A percentile compares a stretch with the other conserved stretches of the same genome.
Evolutionary conservation across 2,113 vertebrate species (phyloP).

Genomic region (Microtus pennsylvanicus): DNA sequence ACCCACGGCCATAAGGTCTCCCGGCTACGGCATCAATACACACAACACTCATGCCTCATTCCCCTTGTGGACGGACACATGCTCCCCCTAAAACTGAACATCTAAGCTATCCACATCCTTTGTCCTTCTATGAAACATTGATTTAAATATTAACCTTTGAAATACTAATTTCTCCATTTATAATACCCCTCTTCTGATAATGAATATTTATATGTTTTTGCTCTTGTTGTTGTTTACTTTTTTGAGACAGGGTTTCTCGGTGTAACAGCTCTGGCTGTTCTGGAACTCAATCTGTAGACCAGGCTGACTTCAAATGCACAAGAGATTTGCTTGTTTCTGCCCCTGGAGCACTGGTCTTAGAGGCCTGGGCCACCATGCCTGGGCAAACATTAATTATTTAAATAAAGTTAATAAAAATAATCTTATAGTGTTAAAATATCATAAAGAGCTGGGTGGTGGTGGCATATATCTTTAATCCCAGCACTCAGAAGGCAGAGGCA

Average conservation of each 20-base stretch:
- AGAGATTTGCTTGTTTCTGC: not conserved
- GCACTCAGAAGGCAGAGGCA: no score
- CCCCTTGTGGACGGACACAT: constrained; percentile 46
- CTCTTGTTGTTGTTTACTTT: not conserved
- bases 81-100: not conserved
- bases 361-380: no score
- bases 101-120: not conserved
- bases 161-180: constrained; percentile 50
- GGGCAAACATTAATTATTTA: not conserved
- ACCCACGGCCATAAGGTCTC: not conserved
- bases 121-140: not conserved
- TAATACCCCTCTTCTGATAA: constrained; percentile 19
- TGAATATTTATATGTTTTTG: constrained; percentile 1
- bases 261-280: not conserved
- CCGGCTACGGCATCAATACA: not conserved
- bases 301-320: not conserved
- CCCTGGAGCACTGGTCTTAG: no score
- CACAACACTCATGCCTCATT: not conserved
- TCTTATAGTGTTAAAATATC: constrained; percentile 37
- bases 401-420: constrained; percentile 36
- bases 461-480: no score
- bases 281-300: not conserved
- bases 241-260: not conserved
- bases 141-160: constrained; percentile 53
- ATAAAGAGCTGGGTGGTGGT: no score